Conservation (phyloP, 2,888 invertebrate genomes). For the Apotomis turbidana region DNA sequence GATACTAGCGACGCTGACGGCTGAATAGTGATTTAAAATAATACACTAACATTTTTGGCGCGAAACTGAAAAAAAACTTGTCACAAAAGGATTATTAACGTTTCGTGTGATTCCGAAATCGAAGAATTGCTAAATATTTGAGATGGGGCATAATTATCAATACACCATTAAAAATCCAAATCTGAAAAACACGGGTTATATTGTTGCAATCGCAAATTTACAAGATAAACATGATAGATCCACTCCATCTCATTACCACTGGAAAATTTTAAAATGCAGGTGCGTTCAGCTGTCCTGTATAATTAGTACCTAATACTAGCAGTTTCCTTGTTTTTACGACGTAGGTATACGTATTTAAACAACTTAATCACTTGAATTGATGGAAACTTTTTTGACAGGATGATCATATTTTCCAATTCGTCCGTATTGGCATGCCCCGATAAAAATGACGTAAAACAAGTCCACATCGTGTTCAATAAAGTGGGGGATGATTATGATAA, state of each 20-base stretch:
- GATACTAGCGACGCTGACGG: no score
- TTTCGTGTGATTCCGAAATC: neutral
- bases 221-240: conserved; percentile 77
- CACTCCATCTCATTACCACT: conserved; percentile 75
- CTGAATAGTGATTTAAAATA: neutral
- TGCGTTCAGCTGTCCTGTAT: conserved; percentile 42
- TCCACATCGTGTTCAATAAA: conserved; percentile 73
- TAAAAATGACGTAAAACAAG: conserved; percentile 65
- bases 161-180: conserved; percentile 72
- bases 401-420: conserved; percentile 76
- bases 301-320: no score
- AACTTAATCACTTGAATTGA: no score
- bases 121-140: conserved; percentile 17
- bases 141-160: conserved; percentile 53
- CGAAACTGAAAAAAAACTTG: neutral
- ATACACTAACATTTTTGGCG: conserved; percentile 5
- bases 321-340: neutral
- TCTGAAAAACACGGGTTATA: conserved; percentile 62
- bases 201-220: conserved; percentile 67
- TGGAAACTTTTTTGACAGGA: conserved; percentile 53
- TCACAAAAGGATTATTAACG: neutral
- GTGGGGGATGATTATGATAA: conserved; percentile 69
- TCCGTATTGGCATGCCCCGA: conserved; percentile 74
- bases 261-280: conserved; percentile 80
- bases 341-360: no score